Evolutionary conservation across 2,797 vertebrate genomes (phyloP).

Genomic region (Chromis chromis): DNA sequence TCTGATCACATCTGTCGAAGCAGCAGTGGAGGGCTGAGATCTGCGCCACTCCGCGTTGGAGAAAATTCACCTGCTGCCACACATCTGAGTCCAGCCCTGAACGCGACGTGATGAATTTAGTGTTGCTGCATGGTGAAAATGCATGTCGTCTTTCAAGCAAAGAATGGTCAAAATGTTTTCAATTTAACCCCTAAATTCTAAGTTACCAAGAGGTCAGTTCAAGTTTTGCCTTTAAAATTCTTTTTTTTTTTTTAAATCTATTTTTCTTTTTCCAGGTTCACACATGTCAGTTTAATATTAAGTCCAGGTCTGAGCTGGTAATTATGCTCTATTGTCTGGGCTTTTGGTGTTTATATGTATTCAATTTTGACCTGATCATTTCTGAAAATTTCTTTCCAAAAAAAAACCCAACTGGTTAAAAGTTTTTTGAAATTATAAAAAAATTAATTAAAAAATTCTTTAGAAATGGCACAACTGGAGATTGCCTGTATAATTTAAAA

Average conservation of each 20-base stretch:
- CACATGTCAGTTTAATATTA: too few species aligned
- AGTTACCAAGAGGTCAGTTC: neutral
- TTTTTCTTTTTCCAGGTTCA: too few species aligned
- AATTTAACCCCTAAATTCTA: neutral
- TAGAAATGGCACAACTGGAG: neutral
- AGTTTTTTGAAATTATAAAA: neutral
- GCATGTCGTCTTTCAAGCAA: neutral
- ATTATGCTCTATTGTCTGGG: neutral
- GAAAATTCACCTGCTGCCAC: constrained; percentile 37
- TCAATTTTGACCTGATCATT: neutral
- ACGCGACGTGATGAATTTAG: constrained; percentile 17
- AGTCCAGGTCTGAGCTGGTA: neutral
- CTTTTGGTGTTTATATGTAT: neutral
- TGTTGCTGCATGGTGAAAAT: constrained; percentile 2
- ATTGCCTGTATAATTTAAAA: neutral
- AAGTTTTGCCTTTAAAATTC: too few species aligned
- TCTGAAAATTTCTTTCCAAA: neutral
- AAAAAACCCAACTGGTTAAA: too few species aligned
- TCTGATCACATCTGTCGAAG: constrained; percentile 56
- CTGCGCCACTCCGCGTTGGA: constrained; percentile 26
- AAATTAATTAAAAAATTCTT: neutral
- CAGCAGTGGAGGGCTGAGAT: constrained; percentile 56
- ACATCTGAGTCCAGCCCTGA: constrained; percentile 23
- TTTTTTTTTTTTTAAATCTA: too few species aligned
- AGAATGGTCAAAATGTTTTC: neutral